Evolutionary conservation across 2,888 invertebrate genomes (phyloP).

Genomic region (Lissonota sp.): DNA sequence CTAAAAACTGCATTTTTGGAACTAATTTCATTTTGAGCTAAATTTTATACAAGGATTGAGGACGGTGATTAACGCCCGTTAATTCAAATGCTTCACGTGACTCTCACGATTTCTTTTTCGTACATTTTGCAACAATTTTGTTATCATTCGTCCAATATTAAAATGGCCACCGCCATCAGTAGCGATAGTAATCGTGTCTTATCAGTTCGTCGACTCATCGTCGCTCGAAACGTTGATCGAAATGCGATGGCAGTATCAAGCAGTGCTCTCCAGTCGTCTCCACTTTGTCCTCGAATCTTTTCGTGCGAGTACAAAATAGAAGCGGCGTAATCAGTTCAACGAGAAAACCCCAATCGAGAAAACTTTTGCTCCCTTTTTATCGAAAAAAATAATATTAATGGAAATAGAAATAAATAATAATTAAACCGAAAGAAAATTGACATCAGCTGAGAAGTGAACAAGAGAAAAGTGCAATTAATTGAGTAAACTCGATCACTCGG

Average conservation of each 20-base stretch:
- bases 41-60: too few relatives aligned
- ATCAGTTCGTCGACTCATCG: slow-evolving; percentile 78
- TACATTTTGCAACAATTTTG: neutral
- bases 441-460: slow-evolving; percentile 3
- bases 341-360: too few relatives aligned
- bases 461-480: slow-evolving; percentile 1
- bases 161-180: slow-evolving; percentile 31
- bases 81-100: too few relatives aligned
- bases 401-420: slow-evolving; percentile 1
- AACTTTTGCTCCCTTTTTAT: too few relatives aligned
- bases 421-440: neutral
- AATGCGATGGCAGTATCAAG: slow-evolving; percentile 56
- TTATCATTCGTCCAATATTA: slow-evolving; percentile 25
- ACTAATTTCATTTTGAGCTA: too few relatives aligned
- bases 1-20: too few relatives aligned
- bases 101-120: too few relatives aligned
- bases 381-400: too few relatives aligned
- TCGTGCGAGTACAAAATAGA: slow-evolving; percentile 50
- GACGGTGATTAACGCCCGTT: too few relatives aligned
- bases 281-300: slow-evolving; percentile 58
- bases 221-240: slow-evolving; percentile 62
- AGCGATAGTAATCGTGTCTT: slow-evolving; percentile 69
- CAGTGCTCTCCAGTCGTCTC: slow-evolving; percentile 43
- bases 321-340: neutral
- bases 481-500: slow-evolving; percentile 55